A percentile compares a stretch with the other conserved stretches of the same genome.
These are phyloP conservation scores for Phenganax subtilis DNA, from an alignment of 92 coral and sea anemone genomes.

Conservation along the genomic window DNA sequence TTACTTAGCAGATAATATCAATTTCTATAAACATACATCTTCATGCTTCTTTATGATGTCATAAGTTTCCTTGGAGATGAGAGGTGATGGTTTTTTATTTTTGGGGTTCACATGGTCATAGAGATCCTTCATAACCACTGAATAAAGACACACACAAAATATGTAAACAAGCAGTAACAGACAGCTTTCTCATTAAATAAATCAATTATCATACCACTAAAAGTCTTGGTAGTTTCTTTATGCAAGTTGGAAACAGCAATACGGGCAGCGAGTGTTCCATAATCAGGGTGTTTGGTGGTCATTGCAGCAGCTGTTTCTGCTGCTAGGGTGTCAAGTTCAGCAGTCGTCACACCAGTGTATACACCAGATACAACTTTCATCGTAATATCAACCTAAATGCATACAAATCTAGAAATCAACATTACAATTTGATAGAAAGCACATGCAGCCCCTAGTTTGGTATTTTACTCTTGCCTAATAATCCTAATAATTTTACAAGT, in stretches of 20 bases:
- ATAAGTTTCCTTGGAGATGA: conserved; percentile 66
- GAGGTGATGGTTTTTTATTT: conserved; percentile 79
- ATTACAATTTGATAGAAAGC: neutral
- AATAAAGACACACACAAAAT: neutral
- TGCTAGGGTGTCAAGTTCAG: conserved; percentile 88
- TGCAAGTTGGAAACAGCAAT: conserved; percentile 95
- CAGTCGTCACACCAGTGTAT: conserved; percentile 80
- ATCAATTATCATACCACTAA: conserved; percentile 64
- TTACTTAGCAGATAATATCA: too few species aligned
- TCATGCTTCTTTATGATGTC: conserved; percentile 73
- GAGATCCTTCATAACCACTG: conserved; percentile 86
- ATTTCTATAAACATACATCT: conserved; percentile 56
- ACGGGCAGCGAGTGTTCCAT: conserved; percentile 88
- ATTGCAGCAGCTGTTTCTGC: conserved; percentile 94
- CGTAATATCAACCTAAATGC: conserved; percentile 67
- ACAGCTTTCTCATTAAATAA: too few species aligned
- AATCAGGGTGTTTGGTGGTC: conserved; percentile 97
- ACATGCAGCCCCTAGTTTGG: neutral
- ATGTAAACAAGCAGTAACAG: too few species aligned
- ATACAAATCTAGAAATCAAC: neutral
- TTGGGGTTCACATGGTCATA: conserved; percentile 82
- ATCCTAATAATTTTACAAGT: too few species aligned
- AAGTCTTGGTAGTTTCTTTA: conserved; percentile 84
- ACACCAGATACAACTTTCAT: conserved; percentile 80
- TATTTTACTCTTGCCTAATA: too few species aligned